Conservation (phyloP, 2,888 invertebrate genomes). For the Oxyteleia sp. region DNA sequence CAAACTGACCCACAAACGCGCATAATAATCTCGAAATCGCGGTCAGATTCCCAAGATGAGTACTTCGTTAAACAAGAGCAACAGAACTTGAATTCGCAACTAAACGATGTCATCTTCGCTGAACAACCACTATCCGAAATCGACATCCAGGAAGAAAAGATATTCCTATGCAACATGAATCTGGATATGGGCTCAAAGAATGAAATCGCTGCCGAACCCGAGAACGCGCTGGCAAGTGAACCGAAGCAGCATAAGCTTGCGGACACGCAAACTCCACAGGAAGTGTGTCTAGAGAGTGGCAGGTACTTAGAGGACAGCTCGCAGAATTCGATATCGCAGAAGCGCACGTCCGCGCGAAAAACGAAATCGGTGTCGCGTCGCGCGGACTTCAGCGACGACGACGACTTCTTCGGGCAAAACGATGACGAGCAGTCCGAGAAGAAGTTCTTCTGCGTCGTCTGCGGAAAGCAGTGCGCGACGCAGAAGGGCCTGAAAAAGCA, state of each 20-base stretch:
- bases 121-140: too few relatives aligned
- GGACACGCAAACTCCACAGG: constrained; percentile 27
- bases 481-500: constrained; percentile 85
- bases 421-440: constrained; percentile 78
- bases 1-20: constrained; percentile 83
- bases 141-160: constrained; percentile 77
- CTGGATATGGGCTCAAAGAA: constrained; percentile 71
- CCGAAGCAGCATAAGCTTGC: constrained; percentile 73
- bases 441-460: constrained; percentile 83
- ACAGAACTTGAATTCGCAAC: constrained; percentile 46
- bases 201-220: not conserved
- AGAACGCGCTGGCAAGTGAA: constrained; percentile 25
- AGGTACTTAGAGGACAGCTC: constrained; percentile 31
- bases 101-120: constrained; percentile 78
- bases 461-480: constrained; percentile 82
- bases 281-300: not conserved
- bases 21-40: constrained; percentile 79
- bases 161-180: constrained; percentile 78
- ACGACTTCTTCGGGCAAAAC: constrained; percentile 79
- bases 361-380: constrained; percentile 78
- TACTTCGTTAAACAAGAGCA: constrained; percentile 84
- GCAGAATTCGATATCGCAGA: constrained; percentile 65
- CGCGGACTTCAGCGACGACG: constrained; percentile 78
- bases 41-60: constrained; percentile 75
- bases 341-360: constrained; percentile 81